Evolutionary conservation across 2,888 invertebrate species (phyloP).

Genomic region (Macrosoma leucophasiata): DNA sequence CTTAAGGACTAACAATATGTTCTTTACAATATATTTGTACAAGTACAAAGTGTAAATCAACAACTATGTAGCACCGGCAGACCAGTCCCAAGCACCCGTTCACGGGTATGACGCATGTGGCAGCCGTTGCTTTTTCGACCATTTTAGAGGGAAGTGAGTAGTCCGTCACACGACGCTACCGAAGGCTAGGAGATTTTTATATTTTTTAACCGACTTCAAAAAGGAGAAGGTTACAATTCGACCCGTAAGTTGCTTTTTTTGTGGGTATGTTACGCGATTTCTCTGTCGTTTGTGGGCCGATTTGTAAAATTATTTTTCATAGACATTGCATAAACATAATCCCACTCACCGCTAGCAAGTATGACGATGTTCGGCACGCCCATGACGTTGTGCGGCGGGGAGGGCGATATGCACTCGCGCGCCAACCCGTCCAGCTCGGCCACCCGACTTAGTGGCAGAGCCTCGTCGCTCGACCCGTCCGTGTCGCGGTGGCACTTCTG

Average conservation of each 20-base stretch:
- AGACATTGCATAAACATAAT: neutral
- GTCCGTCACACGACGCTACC: too few species aligned
- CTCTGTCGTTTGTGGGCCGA: neutral
- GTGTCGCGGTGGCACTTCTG: conserved; percentile 43
- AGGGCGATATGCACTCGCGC: conserved; percentile 22
- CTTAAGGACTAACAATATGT: too few species aligned
- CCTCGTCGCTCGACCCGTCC: conserved; percentile 63
- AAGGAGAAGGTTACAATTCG: neutral
- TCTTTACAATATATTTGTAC: too few species aligned
- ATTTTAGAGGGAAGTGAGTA: too few species aligned
- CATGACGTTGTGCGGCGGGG: conserved; percentile 40
- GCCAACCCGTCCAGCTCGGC: conserved; percentile 37
- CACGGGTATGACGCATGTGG: too few species aligned
- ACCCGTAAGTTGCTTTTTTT: too few species aligned
- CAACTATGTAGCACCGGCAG: too few species aligned
- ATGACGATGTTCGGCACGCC: conserved; percentile 52
- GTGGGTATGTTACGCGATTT: too few species aligned
- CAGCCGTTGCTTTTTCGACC: too few species aligned
- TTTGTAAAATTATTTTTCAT: neutral
- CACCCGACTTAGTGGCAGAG: conserved; percentile 48
- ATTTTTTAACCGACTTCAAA: neutral
- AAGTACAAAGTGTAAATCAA: too few species aligned
- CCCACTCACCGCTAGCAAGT: conserved; percentile 44
- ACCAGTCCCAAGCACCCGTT: too few species aligned
- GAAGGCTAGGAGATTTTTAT: neutral